Base-by-base conservation (phyloP, 2,888 invertebrate species). In the Agapetus fuscipes region DNA sequence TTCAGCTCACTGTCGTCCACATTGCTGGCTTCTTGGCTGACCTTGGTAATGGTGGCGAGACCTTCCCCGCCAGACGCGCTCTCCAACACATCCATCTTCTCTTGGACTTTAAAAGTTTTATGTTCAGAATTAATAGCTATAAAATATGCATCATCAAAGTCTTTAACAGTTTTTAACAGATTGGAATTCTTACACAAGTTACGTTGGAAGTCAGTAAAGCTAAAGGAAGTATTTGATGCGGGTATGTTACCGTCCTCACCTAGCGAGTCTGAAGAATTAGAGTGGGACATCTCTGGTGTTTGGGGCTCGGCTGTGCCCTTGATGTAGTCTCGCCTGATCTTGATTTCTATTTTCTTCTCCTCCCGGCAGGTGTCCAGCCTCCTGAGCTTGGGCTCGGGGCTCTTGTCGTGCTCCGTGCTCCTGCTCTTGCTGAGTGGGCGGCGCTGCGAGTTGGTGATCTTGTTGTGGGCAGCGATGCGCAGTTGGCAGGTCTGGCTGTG, bases 401-500 rank as follows among this genome's bases (percentile, higher is more conserved):
- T 33, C 4, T 28, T 31, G n/a, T 47, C 12, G 16, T 39, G 30
- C 9, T 50, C 48, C 20, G 44, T 39, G 3, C 4, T 41, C 30
- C 29, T 33, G 34, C 42, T 30, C 26, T 54, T 54, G 10, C 52
- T 49, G 26, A 54, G 41, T 25, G 55, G 49, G 5, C 43, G 38
- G 53, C 53, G 39, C 11, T 45, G 44, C 31, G 34, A 50, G 45
- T 54, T 56, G 42, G 56, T 54, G 20, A 55, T 54, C 12, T 52
- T 51, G 52, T 65, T 67, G 45, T 67, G 66, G 2, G 63, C 60
- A 4, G 66, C 60, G 30, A 61, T 60, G 30, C 76, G 62, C 45
- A 74, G 73, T 45, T 62, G 69, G 57, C 83, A 85, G 38, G 76
- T 77, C 54, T 78, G 74, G 26, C 78, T 71, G 61, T 84, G 85